phyloP scores from a whole-genome alignment of 2,888 invertebrate species.

The Philhelius pedissequus region DNA sequence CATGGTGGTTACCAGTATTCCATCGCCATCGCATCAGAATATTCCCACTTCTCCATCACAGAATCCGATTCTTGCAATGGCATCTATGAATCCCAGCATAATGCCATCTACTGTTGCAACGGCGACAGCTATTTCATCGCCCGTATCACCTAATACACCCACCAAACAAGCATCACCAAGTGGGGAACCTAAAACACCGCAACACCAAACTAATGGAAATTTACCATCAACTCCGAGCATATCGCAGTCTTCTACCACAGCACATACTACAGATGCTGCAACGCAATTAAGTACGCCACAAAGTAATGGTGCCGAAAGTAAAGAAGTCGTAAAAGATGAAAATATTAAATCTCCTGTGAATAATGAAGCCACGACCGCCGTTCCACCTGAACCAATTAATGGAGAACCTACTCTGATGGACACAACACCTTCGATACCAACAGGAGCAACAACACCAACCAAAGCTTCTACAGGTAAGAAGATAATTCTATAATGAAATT shows the following conservation, averaged over 20 bases:
- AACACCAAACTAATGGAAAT: constrained; percentile 36
- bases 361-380: constrained; percentile 20
- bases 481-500: neutral
- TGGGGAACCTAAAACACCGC: constrained; percentile 33
- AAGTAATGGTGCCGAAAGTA: neutral
- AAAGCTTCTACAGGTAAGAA: constrained; percentile 51
- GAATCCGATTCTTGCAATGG: constrained; percentile 79
- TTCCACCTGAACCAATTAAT: constrained; percentile 48
- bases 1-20: constrained; percentile 64
- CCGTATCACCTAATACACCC: constrained; percentile 72
- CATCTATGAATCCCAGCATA: constrained; percentile 73
- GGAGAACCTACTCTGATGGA: constrained; percentile 73
- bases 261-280: constrained; percentile 34
- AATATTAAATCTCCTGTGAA: constrained; percentile 25
- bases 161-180: constrained; percentile 65
- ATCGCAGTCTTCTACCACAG: constrained; percentile 23
- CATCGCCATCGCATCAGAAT: constrained; percentile 55
- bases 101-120: constrained; percentile 53
- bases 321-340: constrained; percentile 22
- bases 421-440: constrained; percentile 64
- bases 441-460: constrained; percentile 45
- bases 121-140: constrained; percentile 67
- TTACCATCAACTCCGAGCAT: constrained; percentile 54
- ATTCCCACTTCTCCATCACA: constrained; percentile 75
- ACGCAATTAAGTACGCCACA: constrained; percentile 55